Conservation (phyloP, 2,888 invertebrate genomes). For the Idaea straminata region DNA sequence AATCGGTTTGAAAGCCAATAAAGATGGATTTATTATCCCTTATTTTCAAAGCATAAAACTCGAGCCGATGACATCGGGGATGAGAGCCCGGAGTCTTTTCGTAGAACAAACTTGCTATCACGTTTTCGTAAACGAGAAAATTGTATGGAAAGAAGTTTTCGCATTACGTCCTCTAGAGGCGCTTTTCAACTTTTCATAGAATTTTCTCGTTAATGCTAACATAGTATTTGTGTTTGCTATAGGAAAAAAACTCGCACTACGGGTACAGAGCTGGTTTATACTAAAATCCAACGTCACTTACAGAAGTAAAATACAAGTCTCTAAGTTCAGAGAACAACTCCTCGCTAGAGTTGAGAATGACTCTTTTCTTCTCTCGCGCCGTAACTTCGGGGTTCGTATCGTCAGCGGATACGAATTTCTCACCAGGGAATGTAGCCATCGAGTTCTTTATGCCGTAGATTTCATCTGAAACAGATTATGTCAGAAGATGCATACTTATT, state of each 20-base stretch:
- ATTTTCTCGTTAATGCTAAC: no score
- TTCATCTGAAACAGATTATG: slow-evolving; percentile 83
- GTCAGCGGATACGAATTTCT: slow-evolving; percentile 87
- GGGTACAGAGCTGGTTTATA: not conserved
- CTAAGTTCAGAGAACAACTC: slow-evolving; percentile 93
- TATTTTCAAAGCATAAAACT: not conserved
- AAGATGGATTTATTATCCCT: not conserved
- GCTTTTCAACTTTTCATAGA: no score
- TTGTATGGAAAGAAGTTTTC: no score
- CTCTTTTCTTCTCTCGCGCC: slow-evolving; percentile 84
- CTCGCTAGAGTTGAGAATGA: slow-evolving; percentile 94
- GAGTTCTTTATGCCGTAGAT: slow-evolving; percentile 91
- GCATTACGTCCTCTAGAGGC: no score
- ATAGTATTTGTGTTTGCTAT: no score
- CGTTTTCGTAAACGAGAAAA: not conserved
- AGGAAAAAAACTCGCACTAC: no score
- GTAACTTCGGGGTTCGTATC: slow-evolving; percentile 80
- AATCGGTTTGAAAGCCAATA: not conserved
- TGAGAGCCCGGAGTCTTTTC: not conserved
- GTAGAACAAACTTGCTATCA: not conserved
- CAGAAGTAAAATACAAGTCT: slow-evolving; percentile 95
- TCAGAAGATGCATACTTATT: slow-evolving; percentile 7
- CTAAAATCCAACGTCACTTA: slow-evolving; percentile 34
- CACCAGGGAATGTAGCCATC: slow-evolving; percentile 91
- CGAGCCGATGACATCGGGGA: not conserved